Conservation (phyloP, 35 echinoderm and acorn worm genomes). For the Ptychodera flava region DNA sequence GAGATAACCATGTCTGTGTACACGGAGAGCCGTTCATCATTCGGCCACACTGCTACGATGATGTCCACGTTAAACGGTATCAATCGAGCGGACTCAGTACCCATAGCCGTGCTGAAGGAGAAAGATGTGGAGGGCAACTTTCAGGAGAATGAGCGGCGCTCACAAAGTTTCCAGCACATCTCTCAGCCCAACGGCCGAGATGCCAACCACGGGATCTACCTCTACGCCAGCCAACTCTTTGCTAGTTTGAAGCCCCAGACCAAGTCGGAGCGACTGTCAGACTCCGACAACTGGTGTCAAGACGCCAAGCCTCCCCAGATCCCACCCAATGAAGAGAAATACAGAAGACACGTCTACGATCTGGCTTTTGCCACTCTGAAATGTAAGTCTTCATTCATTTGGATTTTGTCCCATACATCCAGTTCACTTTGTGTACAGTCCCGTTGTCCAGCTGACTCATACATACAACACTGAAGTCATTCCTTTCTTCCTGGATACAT, state of each 20-base stretch:
- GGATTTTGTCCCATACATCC: no score
- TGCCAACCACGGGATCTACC: constrained; percentile 48
- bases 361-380: constrained; percentile 70
- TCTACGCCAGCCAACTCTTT: constrained; percentile 64
- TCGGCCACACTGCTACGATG: not conserved
- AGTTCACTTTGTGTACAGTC: no score
- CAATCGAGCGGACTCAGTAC: not conserved
- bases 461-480: no score
- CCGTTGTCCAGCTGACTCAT: no score
- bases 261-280: constrained; percentile 44
- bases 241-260: constrained; percentile 35
- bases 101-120: not conserved
- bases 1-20: not conserved
- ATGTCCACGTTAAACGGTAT: not conserved
- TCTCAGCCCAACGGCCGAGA: not conserved
- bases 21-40: not conserved
- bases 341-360: constrained; percentile 59
- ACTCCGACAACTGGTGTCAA: not conserved
- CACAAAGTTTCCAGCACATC: not conserved
- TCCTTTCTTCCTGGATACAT: no score
- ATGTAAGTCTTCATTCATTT: constrained; percentile 54
- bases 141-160: not conserved
- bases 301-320: constrained; percentile 19
- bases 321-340: constrained; percentile 35
- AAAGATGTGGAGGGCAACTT: not conserved